Evolutionary conservation across 2,113 vertebrate species (phyloP).

Genomic region (Nothoprocta perdicaria): DNA sequence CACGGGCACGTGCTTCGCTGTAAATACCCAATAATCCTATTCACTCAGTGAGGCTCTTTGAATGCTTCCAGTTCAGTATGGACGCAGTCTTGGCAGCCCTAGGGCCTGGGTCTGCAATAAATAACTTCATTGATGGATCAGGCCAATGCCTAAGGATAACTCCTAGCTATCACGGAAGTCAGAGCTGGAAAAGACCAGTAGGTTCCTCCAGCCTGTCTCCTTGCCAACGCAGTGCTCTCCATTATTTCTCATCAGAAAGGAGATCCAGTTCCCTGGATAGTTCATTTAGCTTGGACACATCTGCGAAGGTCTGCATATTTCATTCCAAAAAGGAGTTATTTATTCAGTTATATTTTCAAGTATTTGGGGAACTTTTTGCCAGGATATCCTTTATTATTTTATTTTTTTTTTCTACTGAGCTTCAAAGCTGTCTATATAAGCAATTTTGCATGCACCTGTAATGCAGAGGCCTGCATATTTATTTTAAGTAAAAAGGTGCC

Average conservation of each 20-base stretch:
- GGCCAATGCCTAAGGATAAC: slow-evolving; percentile 39
- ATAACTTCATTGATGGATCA: slow-evolving; percentile 24
- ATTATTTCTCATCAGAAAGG: slow-evolving; percentile 44
- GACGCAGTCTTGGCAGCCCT: background rate
- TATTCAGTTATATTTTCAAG: slow-evolving; percentile 59
- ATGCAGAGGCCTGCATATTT: background rate
- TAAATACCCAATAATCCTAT: slow-evolving; percentile 31
- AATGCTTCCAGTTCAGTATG: background rate
- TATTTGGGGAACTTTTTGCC: slow-evolving; percentile 26
- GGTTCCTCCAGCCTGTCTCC: slow-evolving; percentile 36
- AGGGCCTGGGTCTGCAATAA: background rate
- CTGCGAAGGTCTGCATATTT: slow-evolving; percentile 62
- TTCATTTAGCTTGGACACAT: slow-evolving; percentile 54
- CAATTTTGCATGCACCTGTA: slow-evolving; percentile 52
- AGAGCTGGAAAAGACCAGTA: slow-evolving; percentile 33
- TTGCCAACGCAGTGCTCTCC: slow-evolving; percentile 39
- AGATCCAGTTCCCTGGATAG: slow-evolving; percentile 53
- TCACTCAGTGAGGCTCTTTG: background rate
- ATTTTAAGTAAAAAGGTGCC: slow-evolving; percentile 27
- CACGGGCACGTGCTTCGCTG: background rate
- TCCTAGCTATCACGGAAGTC: background rate
- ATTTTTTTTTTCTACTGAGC: background rate
- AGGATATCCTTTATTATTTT: background rate
- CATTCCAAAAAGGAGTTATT: slow-evolving; percentile 39
- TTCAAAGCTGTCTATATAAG: slow-evolving; percentile 10